phyloP scores from a whole-genome alignment of 2,113 vertebrate genomes.

The Condylura cristata region DNA sequence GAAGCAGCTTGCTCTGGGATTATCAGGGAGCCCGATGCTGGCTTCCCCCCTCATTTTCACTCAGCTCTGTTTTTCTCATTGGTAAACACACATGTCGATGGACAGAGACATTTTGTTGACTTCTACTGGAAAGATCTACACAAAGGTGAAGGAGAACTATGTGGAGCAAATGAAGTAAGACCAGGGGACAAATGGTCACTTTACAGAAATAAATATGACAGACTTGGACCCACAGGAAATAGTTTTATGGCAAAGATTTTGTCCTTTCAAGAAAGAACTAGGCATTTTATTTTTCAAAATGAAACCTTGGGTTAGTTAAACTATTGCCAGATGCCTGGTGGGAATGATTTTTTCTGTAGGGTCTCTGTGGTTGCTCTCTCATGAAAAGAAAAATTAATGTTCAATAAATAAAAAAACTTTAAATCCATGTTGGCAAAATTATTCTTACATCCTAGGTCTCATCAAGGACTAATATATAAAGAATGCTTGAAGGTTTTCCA shows the following conservation, averaged over 20 bases:
- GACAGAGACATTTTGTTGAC: conserved; percentile 7
- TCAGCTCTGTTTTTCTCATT: neutral
- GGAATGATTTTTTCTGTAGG: conserved; percentile 48
- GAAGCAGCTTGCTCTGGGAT: neutral
- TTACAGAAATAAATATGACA: conserved; percentile 68
- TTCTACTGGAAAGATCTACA: conserved; percentile 28
- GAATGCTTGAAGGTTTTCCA: conserved; percentile 79
- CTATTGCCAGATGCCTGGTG: conserved; percentile 48
- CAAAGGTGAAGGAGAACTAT: neutral
- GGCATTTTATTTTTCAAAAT: conserved; percentile 78
- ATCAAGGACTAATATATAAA: conserved; percentile 81
- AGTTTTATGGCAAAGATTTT: conserved; percentile 57
- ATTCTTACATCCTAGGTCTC: conserved; percentile 73
- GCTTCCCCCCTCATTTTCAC: neutral
- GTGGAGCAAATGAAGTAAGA: conserved; percentile 34
- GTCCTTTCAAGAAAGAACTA: conserved; percentile 60
- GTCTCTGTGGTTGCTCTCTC: conserved; percentile 34
- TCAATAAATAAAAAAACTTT: conserved; percentile 73
- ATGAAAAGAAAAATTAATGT: conserved; percentile 79
- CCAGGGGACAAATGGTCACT: conserved; percentile 57
- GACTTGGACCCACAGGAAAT: conserved; percentile 64
- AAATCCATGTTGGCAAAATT: conserved; percentile 72
- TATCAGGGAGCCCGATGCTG: neutral
- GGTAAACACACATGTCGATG: neutral
- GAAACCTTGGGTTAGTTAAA: conserved; percentile 69